Base-by-base conservation (phyloP, 2,797 vertebrate species). In the Danio aesculapii region DNA sequence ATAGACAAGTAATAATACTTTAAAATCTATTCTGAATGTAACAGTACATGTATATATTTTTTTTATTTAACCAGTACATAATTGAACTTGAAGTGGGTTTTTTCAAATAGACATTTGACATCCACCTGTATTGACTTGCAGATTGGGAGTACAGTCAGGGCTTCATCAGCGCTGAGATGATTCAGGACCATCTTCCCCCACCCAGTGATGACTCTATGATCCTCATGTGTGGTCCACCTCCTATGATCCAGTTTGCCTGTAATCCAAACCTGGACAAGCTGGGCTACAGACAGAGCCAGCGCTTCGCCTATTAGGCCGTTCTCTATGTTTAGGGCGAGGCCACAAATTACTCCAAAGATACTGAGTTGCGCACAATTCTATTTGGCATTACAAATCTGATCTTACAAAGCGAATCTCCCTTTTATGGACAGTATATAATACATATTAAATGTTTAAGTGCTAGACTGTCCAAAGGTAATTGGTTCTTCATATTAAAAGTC, bases 231-330 rank as follows among this genome's bases (percentile, higher is more conserved):
- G 91, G 91, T n/a, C 91, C 91, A 0, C 91, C 91, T 17, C 88
- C 90, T 62, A 92, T 92, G 91, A 90, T 92, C 81, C 90, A 91
- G 87, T 88, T 91, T 39, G 88, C 90, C 44, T 92, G 91, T 71
- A 89, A 84, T 76, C 89, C 91, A 39, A 91, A 87, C 81, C 83
- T 92, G 73, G 89, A 92, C 81, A 89, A 89, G 66, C 81, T 92
- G 53, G 89, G 90, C 68, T 91, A 89, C 78, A 62, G 82, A 58
- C 85, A 85, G 74, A 83, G 82, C 71, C 89, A 88, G 53, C 86
- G 84, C 52, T 92, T 89, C 57, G 47, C 44, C 75, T 92, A 84
- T 75, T 92, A 90, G 74, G 44, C 12, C 3, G 6, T 16, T 44
- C n/a, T 9, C 41, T 11, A 10, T 17, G 75, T 41, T 47, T 16